A percentile compares a stretch with the other conserved stretches of the same genome.
Evolutionary conservation across 2,888 invertebrate genomes (phyloP).

Genomic region (Apoda limacodes): DNA sequence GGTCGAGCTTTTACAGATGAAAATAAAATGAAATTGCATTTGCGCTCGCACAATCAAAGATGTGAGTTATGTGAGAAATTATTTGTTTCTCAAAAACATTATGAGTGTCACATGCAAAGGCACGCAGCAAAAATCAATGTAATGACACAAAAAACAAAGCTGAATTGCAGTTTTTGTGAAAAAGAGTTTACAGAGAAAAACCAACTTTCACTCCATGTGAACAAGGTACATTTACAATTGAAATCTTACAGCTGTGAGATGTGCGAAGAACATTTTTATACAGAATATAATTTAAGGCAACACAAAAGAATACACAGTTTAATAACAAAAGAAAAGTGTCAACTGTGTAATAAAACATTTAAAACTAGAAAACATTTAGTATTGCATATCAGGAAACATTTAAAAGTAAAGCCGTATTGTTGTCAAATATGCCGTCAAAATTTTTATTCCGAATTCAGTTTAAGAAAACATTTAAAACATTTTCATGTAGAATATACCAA

Average conservation of each 20-base stretch:
- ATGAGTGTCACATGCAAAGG: slow-evolving; percentile 38
- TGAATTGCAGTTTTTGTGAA: slow-evolving; percentile 53
- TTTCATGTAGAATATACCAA: slow-evolving; percentile 35
- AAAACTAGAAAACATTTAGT: slow-evolving; percentile 44
- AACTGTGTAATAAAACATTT: slow-evolving; percentile 43
- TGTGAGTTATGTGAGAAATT: slow-evolving; percentile 44
- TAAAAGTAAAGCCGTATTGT: slow-evolving; percentile 40
- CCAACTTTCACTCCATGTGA: slow-evolving; percentile 48
- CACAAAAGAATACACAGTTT: slow-evolving; percentile 47
- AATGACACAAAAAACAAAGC: slow-evolving; percentile 23
- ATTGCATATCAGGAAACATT: slow-evolving; percentile 50
- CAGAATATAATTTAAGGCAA: slow-evolving; percentile 38
- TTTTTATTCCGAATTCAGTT: slow-evolving; percentile 37
- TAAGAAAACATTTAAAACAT: slow-evolving; percentile 38
- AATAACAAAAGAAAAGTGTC: slow-evolving; percentile 36
- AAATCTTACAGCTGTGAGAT: slow-evolving; percentile 57
- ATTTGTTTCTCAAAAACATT: slow-evolving; percentile 32
- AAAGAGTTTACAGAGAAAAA: slow-evolving; percentile 43
- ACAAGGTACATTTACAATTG: slow-evolving; percentile 54
- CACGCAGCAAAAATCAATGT: slow-evolving; percentile 31
- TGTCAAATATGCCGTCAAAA: slow-evolving; percentile 42
- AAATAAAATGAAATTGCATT: slow-evolving; percentile 30
- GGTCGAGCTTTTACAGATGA: slow-evolving; percentile 31
- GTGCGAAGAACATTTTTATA: slow-evolving; percentile 54
- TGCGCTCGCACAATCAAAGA: slow-evolving; percentile 30